Conservation (phyloP, 2,888 invertebrate genomes). For the Tiliacea citrago region DNA sequence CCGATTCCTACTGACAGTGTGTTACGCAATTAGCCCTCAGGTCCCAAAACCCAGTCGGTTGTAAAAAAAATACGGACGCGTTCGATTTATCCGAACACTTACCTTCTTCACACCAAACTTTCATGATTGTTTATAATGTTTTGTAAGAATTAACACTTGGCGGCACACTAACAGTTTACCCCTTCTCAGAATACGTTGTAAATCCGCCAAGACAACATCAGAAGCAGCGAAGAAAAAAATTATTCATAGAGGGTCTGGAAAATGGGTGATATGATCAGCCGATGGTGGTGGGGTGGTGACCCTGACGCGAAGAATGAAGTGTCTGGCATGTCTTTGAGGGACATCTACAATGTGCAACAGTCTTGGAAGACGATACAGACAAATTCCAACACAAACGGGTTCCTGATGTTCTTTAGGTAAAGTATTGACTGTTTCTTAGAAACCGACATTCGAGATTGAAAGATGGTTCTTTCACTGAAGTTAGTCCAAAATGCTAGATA, state of each 20-base stretch:
- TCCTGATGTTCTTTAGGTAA: slow-evolving; percentile 75
- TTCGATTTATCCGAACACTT: too few species aligned
- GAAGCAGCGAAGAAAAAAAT: neutral
- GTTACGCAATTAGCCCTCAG: too few species aligned
- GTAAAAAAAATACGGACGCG: too few species aligned
- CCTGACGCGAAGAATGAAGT: slow-evolving; percentile 71
- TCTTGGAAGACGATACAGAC: slow-evolving; percentile 72
- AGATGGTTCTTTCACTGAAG: neutral
- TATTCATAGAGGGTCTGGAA: neutral
- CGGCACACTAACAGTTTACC: neutral
- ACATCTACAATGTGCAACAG: slow-evolving; percentile 70
- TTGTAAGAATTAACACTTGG: neutral
- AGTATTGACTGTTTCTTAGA: neutral
- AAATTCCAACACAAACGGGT: slow-evolving; percentile 70
- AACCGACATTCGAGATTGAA: neutral
- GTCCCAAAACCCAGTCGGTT: too few species aligned
- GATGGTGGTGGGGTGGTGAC: slow-evolving; percentile 74
- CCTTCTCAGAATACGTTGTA: slow-evolving; percentile 15
- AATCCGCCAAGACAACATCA: neutral
- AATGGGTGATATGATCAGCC: slow-evolving; percentile 69
- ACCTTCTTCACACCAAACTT: too few species aligned
- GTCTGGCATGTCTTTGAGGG: slow-evolving; percentile 74
- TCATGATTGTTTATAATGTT: neutral
- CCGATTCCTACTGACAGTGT: too few species aligned
- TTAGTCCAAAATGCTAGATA: neutral